phyloP scores from a whole-genome alignment of 2,888 invertebrate species.

The Polyommatus icarus region DNA sequence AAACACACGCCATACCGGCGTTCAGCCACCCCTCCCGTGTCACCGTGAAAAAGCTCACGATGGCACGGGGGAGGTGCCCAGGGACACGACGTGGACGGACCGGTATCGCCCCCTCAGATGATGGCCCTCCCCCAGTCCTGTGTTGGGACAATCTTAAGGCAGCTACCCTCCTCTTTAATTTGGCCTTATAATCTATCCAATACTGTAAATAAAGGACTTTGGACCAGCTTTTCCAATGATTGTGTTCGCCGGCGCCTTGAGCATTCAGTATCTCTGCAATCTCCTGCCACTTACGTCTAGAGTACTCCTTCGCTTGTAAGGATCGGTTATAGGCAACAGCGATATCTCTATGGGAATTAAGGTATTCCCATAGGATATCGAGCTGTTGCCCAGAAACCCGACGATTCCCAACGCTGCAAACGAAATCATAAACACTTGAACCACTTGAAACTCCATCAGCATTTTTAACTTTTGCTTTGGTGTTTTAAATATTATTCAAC shows the following conservation, averaged over 20 bases:
- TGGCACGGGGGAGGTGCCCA: too few relatives aligned
- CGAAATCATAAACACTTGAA: neutral
- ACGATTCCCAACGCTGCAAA: neutral
- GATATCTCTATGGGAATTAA: neutral
- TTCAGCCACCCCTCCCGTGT: too few relatives aligned
- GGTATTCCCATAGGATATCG: neutral
- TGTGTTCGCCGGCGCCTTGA: neutral
- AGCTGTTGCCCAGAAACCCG: slow-evolving; percentile 6
- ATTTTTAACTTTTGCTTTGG: neutral
- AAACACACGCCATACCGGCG: too few relatives aligned
- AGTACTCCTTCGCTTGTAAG: neutral
- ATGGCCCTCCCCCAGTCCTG: neutral
- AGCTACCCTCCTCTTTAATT: neutral
- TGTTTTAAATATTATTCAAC: neutral
- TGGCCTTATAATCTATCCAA: slow-evolving; percentile 2
- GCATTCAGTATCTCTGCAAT: neutral
- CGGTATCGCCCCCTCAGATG: too few relatives aligned
- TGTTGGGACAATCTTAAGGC: neutral
- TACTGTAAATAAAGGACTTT: neutral
- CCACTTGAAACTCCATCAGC: neutral
- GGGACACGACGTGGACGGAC: too few relatives aligned
- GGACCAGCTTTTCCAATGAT: neutral
- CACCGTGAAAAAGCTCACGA: too few relatives aligned
- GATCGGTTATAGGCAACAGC: neutral
- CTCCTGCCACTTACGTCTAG: slow-evolving; percentile 1